phyloP scores from a whole-genome alignment of 2,888 invertebrate genomes.

The Metopia argyrocephala region DNA sequence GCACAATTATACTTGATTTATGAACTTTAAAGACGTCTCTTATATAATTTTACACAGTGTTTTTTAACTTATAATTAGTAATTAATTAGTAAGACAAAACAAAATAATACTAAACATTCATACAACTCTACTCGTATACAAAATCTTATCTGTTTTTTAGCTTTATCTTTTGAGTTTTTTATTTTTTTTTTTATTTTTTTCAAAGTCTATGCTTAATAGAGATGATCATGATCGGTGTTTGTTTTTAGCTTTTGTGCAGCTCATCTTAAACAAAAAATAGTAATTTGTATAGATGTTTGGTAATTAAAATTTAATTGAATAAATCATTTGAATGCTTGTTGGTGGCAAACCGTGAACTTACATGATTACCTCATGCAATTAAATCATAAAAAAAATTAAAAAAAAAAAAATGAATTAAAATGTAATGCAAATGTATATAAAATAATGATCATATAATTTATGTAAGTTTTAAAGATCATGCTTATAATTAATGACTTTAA shows the following conservation, averaged over 20 bases:
- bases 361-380: not conserved
- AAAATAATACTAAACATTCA: not conserved
- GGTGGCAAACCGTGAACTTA: slow-evolving; percentile 27
- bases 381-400: not conserved
- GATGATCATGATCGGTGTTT: not conserved
- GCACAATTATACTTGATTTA: not conserved
- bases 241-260: not conserved
- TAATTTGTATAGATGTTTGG: slow-evolving; percentile 45
- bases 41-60: slow-evolving; percentile 9
- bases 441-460: not conserved
- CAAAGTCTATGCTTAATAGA: not conserved
- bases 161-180: no score
- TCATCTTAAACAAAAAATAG: slow-evolving; percentile 35
- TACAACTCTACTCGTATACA: not conserved
- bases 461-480: slow-evolving; percentile 10
- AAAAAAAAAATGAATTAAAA: not conserved
- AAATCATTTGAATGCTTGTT: slow-evolving; percentile 16
- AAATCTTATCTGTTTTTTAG: not conserved
- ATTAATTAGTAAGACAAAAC: slow-evolving; percentile 36
- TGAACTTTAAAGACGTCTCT: not conserved
- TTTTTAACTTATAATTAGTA: slow-evolving; percentile 47
- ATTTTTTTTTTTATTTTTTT: not conserved
- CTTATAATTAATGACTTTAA: slow-evolving; percentile 18
- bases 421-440: not conserved
- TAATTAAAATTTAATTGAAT: slow-evolving; percentile 59